Percentiles rank a stretch among this genome's conserved stretches.
Evolutionary conservation across 2,113 vertebrate species (phyloP).

Genomic region (Salvelinus namaycush): DNA sequence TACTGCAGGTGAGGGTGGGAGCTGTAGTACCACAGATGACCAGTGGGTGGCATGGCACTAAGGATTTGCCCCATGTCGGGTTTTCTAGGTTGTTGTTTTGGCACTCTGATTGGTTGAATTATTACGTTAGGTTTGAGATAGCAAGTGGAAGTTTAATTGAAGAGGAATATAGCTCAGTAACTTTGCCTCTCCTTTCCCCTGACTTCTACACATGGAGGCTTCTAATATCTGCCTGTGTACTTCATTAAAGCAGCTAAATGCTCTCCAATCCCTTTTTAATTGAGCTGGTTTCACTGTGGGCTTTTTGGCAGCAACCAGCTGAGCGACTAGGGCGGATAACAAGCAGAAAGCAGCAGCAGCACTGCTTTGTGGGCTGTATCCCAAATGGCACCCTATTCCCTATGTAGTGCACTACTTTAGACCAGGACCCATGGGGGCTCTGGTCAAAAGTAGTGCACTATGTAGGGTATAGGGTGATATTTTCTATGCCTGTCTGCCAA

Average conservation of each 20-base stretch:
- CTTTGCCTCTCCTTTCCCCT: not conserved
- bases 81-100: not conserved
- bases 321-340: conserved; percentile 45
- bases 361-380: not conserved
- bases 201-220: conserved; percentile 15
- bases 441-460: no score
- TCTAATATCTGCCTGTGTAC: conserved; percentile 56
- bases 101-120: conserved; percentile 3
- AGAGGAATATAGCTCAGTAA: not conserved
- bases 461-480: no score
- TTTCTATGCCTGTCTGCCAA: conserved; percentile 48
- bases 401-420: no score
- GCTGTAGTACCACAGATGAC: conserved; percentile 50
- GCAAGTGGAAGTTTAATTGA: not conserved
- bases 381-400: no score
- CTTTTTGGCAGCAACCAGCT: conserved; percentile 49
- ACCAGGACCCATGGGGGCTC: no score
- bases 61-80: not conserved
- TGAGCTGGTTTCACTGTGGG: conserved; percentile 64
- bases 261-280: conserved; percentile 73
- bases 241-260: conserved; percentile 71
- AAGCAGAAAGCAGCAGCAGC: conserved; percentile 36
- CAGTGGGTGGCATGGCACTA: conserved; percentile 71
- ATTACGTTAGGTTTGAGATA: not conserved
- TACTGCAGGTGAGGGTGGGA: conserved; percentile 33